Base-by-base conservation (phyloP, 2,888 invertebrate species). In the Cheilosia soror region DNA sequence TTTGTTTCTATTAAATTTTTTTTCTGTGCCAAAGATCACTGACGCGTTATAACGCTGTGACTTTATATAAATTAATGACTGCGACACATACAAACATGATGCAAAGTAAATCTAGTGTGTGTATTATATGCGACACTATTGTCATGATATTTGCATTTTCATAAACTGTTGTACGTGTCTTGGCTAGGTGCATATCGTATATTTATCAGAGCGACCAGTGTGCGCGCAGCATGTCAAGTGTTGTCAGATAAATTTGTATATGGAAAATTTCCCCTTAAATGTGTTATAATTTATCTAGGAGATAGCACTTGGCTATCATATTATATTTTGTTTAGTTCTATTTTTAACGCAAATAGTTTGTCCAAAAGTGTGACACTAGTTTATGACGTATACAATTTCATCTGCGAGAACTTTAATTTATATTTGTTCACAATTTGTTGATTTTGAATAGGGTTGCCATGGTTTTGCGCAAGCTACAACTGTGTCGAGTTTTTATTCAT, bases 21-120 rank as follows among this genome's bases (percentile, higher is more conserved):
- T 77, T 77, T 77, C 77, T 55, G 62, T 62, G 68, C 77, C 77
- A 77, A 77, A 77, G 77, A 77, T 77, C 77, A 77, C 55, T 37
- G 69, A 77, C 77, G 77, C 68, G 69, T 77, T 62, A 20, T 20
- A 69, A 77, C 44, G 62, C 49, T 57, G 15, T 65, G 40, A 15
- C 40, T 11, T 65, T 66, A 29, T 66, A 29, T 62, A 69, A 33
- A 62, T 69, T 62, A 55, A 77, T 55, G 37, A 69, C 53, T 20
- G 11, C n/a, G 27, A 37, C 69, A 69, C 13, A 40, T 13, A 31
- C n/a, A 53, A 0, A 44, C 9, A 13, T 15, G 5, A 25, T 5
- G 31, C 55, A 57, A 5, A 20, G 4, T 11, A 29, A 53, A 68
- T 2, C 29, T 13, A n/a, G 13, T 42, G 7, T 2, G 7, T 44